These are phyloP conservation scores for Heliopora coerulea DNA, from an alignment of 92 coral and sea anemone species.

Conservation along the genomic window DNA sequence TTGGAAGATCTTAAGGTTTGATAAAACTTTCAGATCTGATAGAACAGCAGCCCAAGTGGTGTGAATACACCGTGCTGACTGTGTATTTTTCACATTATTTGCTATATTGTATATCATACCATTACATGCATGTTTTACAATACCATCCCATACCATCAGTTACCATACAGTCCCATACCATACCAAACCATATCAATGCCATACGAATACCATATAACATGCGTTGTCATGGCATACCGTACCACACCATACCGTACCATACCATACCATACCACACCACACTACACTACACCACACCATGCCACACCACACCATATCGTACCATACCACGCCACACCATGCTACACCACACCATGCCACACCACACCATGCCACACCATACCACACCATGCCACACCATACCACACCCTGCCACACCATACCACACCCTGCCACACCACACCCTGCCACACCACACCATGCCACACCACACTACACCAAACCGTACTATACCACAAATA, in stretches of 20 bases:
- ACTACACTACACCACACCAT: too few species aligned
- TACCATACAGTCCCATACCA: not conserved
- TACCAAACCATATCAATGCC: not conserved
- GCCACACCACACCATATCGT: too few species aligned
- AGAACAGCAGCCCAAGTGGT: not conserved
- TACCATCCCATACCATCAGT: not conserved
- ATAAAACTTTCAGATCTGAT: not conserved
- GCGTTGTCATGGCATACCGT: not conserved
- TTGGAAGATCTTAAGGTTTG: constrained; percentile 87
- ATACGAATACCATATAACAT: too few species aligned
- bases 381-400: too few species aligned
- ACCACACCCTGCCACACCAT: too few species aligned
- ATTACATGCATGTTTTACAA: not conserved
- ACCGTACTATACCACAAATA: too few species aligned
- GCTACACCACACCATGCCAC: too few species aligned
- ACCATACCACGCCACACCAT: too few species aligned
- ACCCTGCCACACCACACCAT: too few species aligned
- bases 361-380: too few species aligned
- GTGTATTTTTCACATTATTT: constrained; percentile 1
- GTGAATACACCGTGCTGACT: not conserved
- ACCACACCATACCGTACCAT: not conserved
- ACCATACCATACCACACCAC: not conserved
- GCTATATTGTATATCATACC: not conserved
- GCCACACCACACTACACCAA: too few species aligned
- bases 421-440: too few species aligned